Percentiles rank a stretch among this genome's conserved stretches.
phyloP scores from a whole-genome alignment of 2,113 vertebrate species.

The Trochalopteron elliotii region DNA sequence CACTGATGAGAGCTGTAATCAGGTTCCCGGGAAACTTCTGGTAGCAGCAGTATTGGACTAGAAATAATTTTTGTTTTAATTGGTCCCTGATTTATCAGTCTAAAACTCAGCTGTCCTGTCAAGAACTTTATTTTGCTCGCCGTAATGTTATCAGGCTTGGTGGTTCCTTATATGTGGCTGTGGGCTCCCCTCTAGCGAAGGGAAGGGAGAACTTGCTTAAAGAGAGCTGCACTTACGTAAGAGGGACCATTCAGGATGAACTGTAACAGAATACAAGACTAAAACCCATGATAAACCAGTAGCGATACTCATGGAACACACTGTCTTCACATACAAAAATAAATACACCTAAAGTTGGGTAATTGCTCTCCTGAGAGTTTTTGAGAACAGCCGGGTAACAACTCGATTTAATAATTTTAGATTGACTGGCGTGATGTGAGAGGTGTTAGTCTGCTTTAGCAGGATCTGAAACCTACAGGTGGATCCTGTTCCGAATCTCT shows the following conservation, averaged over 20 bases:
- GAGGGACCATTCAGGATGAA: rapidly evolving
- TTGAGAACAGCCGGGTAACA: neutral
- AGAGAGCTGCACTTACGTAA: neutral
- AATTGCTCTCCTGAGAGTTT: neutral
- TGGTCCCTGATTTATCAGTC: neutral
- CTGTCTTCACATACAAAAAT: neutral
- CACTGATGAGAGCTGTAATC: neutral
- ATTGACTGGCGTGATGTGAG: neutral
- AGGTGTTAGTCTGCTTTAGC: neutral
- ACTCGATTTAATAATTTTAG: neutral
- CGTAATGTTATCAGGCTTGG: neutral
- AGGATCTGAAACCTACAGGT: slow-evolving; percentile 75
- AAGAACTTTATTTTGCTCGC: neutral
- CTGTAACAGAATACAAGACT: neutral
- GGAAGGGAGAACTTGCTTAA: neutral
- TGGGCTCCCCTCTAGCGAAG: slow-evolving; percentile 43
- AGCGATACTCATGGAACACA: neutral
- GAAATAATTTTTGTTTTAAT: neutral
- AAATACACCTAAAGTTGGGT: neutral
- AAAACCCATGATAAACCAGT: neutral
- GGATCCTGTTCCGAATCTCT: slow-evolving; percentile 81
- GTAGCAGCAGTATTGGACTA: neutral
- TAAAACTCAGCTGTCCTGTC: neutral
- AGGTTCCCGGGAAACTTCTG: neutral
- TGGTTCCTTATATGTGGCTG: neutral